Base-by-base conservation (phyloP, 2,113 vertebrate species). In the Myrmophylax atrothorax region DNA sequence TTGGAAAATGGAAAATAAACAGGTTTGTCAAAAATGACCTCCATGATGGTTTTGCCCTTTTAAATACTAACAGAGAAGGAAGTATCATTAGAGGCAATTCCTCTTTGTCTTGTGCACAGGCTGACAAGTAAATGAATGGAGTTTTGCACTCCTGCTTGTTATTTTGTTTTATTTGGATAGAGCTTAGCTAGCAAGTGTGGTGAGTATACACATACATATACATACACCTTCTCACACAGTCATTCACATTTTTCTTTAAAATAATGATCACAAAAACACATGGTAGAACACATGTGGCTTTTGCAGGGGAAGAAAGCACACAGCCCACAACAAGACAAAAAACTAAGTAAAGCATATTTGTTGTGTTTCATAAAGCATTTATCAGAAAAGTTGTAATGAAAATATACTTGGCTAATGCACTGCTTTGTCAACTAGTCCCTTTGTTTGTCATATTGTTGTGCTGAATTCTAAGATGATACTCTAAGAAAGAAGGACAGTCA, bases 1-100 rank as follows among this genome's bases (percentile, higher is more conserved):
- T 29, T 28, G 44, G 79, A 91, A 96, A 93, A 81, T 50, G 38
- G 60, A 96, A 96, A 97, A 96, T 92, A 97, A 96, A 97, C 91
- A 91, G 14, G 46, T 97, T 96, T 96, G 86, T 90, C 87, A 93
- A 89, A 93, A 95, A 66, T 68, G 78, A 95, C 94, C 90, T 92
- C 86, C 20, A n/a, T 92, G 80, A 91, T 92, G 68, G 7, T 74
- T 96, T 93, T 97, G 64, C 75, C 85, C 85, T 97, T 97, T 97
- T 50, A 78, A 95, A 93, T 93, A 84, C 67, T 84, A 94, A 76
- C 58, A 97, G 81, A 89, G 76, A 96, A 94, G 81, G 44, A 95
- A 92, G n/a, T 82, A 83, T 89, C 64, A 85, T 95, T 84, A 94
- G 56, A 94, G 31, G 33, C 35, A 80, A 91, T 96, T 93, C 64